Conservation (phyloP, 1,140 invertebrate species). For the Reticulitermes speratus region DNA sequence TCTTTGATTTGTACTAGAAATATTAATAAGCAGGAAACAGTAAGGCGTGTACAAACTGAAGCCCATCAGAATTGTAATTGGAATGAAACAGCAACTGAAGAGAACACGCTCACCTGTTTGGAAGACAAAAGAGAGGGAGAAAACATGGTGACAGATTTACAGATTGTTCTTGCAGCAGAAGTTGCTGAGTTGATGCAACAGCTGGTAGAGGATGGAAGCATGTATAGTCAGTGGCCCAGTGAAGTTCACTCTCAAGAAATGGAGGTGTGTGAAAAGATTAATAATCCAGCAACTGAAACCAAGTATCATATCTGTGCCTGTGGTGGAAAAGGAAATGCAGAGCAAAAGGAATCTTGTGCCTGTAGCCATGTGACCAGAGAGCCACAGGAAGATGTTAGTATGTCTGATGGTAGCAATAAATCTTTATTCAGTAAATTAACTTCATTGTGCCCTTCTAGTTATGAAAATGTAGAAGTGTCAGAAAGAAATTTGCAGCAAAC, state of each 20-base stretch:
- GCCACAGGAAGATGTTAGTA: too few relatives aligned
- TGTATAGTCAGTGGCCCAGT: constrained; percentile 19
- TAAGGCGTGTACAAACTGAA: background rate
- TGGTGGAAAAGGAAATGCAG: too few relatives aligned
- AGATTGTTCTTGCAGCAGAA: background rate
- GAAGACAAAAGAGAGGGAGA: background rate
- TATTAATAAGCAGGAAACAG: background rate
- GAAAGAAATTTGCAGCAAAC: background rate
- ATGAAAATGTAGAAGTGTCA: background rate
- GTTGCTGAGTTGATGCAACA: background rate
- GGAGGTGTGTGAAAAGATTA: too few relatives aligned
- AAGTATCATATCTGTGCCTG: too few relatives aligned
- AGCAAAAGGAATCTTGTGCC: too few relatives aligned
- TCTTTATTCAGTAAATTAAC: too few relatives aligned
- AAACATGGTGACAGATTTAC: background rate
- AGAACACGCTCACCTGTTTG: background rate
- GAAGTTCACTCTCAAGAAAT: constrained; percentile 1
- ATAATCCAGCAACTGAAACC: too few relatives aligned
- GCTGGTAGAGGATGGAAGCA: background rate
- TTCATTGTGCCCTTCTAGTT: too few relatives aligned
- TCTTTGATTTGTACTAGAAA: too few relatives aligned
- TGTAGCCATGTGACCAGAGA: too few relatives aligned
- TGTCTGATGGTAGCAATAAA: too few relatives aligned
- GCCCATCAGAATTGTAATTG: background rate
- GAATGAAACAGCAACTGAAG: too few relatives aligned